phyloP scores from a whole-genome alignment of 2,888 invertebrate species.

The Volucella bombylans region DNA sequence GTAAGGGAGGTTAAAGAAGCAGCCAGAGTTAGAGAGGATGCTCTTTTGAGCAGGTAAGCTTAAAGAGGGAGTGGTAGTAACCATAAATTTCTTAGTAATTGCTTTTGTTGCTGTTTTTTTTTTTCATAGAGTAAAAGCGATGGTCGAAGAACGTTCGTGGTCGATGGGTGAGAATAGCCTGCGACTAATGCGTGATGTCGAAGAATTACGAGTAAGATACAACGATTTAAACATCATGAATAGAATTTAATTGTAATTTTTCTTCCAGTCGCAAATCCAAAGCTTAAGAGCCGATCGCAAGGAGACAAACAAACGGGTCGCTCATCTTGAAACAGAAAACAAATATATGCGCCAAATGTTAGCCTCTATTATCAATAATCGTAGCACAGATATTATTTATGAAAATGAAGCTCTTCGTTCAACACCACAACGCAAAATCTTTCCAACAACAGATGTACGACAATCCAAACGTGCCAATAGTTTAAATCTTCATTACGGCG shows the following conservation, averaged over 20 bases:
- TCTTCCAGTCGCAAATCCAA: slow-evolving; percentile 86
- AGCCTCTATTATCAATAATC: slow-evolving; percentile 79
- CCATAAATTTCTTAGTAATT: neutral
- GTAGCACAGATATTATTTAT: slow-evolving; percentile 78
- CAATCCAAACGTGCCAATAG: slow-evolving; percentile 78
- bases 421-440: slow-evolving; percentile 64
- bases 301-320: slow-evolving; percentile 86
- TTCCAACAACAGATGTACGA: slow-evolving; percentile 75
- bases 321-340: slow-evolving; percentile 87
- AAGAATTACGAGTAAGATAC: slow-evolving; percentile 81
- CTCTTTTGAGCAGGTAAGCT: slow-evolving; percentile 83
- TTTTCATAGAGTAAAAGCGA: slow-evolving; percentile 79
- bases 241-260: slow-evolving; percentile 45
- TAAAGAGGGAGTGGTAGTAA: neutral
- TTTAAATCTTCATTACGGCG: slow-evolving; percentile 81
- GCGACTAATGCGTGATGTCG: slow-evolving; percentile 81
- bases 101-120: neutral
- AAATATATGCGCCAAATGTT: slow-evolving; percentile 82
- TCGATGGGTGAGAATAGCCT: slow-evolving; percentile 81
- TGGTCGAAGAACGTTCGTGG: slow-evolving; percentile 83
- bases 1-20: slow-evolving; percentile 89
- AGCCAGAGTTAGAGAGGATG: slow-evolving; percentile 88
- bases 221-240: neutral
- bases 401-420: slow-evolving; percentile 79
- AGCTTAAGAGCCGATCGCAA: slow-evolving; percentile 86